Evolutionary conservation across 2,797 vertebrate species (phyloP).

Genomic region (Betta splendens): DNA sequence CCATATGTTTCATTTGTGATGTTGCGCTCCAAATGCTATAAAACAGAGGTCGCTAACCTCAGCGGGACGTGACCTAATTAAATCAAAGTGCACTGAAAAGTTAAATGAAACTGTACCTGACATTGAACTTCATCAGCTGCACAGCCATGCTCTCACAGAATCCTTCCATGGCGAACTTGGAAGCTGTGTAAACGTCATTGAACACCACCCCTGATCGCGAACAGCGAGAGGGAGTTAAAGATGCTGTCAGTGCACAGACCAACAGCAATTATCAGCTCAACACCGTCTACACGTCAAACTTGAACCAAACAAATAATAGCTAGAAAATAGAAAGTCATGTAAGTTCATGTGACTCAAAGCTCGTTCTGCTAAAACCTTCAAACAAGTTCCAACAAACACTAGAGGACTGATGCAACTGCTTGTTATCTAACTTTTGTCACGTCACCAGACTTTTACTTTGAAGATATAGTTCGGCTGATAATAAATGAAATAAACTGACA

Average conservation of each 20-base stretch:
- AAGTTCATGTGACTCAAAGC: neutral
- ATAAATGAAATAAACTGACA: neutral
- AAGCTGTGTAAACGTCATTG: slow-evolving; percentile 93
- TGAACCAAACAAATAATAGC: neutral
- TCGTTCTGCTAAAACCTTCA: slow-evolving; percentile 16
- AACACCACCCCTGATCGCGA: slow-evolving; percentile 86
- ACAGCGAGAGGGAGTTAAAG: slow-evolving; percentile 17
- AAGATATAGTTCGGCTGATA: neutral
- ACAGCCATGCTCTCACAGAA: slow-evolving; percentile 95
- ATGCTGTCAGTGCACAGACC: slow-evolving; percentile 2
- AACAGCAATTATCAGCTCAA: slow-evolving; percentile 1
- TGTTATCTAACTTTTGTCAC: slow-evolving; percentile 16
- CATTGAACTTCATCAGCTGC: slow-evolving; percentile 91
- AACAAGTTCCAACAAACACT: slow-evolving; percentile 29
- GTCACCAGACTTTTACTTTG: neutral
- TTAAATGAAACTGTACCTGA: slow-evolving; percentile 81
- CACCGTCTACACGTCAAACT: slow-evolving; percentile 10
- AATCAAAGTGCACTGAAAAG: too few relatives aligned
- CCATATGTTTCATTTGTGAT: too few relatives aligned
- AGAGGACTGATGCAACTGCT: slow-evolving; percentile 4
- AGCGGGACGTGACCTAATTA: neutral
- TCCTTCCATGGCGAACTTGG: slow-evolving; percentile 95
- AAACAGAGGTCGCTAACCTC: neutral
- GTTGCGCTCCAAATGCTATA: too few relatives aligned
- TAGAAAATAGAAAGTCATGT: neutral